Evolutionary conservation across 2,113 vertebrate genomes (phyloP), one percentile per base, ranked within the genome.

Genomic region (Craseonycteris thonglongyai): DNA sequence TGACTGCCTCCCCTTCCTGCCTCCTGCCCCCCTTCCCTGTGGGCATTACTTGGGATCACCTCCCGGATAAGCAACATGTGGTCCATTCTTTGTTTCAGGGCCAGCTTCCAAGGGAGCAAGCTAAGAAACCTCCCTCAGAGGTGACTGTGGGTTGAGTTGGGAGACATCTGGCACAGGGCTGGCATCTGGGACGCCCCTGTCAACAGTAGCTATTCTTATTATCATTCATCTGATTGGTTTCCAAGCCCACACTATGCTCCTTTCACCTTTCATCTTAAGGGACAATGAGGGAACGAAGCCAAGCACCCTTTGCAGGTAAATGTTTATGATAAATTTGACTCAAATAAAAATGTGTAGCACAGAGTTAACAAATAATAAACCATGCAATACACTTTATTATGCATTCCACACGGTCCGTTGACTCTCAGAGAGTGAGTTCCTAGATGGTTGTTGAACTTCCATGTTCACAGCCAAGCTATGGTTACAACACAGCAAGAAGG

Each of bases 401-500:
- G 26, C 58, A 66, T 47, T 28, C 76, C 56, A 38, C 22, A 16
- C 0, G 13, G 24, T 12, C 30, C 6, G 38, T 0, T 21, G 66
- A 12, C 38, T 51, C 66, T 33, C 58, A 6, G 9, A 51, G 74
- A 38, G 45, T 7, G n/a, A 13, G 26, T 24, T 22, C 38, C 19
- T 1, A 10, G 75, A 45, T 18, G 0, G 16, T 51, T 13, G 9
- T 14, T 7, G 61, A 56, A 1, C 13, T 6, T 45, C 6, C 21
- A 1, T 0, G 9, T 10, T n/a, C 16, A 7, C 0, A 21, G n/a
- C 56, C 81, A 38, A 2, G 14, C 19, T 6, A 3, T 2, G 28
- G 35, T 6, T 47, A 30, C 33, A 0, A 7, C 0, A 0, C 21
- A 28, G 18, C 18, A 8, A 22, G 2, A 59, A 80, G 15, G 18